Percentiles rank a stretch among this genome's conserved stretches.
These are phyloP conservation scores for Temnothorax ravouxi DNA, from an alignment of 2,888 invertebrate species.

Conservation along the genomic window DNA sequence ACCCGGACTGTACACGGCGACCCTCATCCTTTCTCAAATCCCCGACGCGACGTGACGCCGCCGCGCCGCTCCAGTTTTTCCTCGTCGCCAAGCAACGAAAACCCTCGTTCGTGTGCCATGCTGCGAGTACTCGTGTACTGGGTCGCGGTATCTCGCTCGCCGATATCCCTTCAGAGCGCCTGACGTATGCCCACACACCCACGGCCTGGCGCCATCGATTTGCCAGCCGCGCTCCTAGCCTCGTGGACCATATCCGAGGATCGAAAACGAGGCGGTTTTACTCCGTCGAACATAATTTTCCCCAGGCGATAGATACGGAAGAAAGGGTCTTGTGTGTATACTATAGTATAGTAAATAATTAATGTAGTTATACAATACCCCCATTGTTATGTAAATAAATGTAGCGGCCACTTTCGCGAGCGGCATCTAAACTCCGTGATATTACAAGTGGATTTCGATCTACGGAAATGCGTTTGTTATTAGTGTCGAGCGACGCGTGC, in stretches of 20 bases:
- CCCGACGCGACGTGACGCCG: slow-evolving; percentile 48
- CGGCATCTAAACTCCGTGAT: background rate
- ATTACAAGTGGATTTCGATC: background rate
- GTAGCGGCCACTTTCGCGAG: background rate
- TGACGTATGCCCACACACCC: slow-evolving; percentile 5
- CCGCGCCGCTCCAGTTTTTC: slow-evolving; percentile 69
- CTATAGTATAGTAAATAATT: background rate
- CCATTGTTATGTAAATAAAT: slow-evolving; percentile 10
- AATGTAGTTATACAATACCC: background rate
- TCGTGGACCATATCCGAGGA: slow-evolving; percentile 36
- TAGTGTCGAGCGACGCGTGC: too few species aligned
- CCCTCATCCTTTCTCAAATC: slow-evolving; percentile 59
- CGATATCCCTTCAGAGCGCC: slow-evolving; percentile 25
- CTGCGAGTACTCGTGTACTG: slow-evolving; percentile 16
- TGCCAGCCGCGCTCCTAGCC: slow-evolving; percentile 32
- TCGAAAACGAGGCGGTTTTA: background rate
- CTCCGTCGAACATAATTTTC: background rate
- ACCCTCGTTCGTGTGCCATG: slow-evolving; percentile 30
- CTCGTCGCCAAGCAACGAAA: slow-evolving; percentile 71
- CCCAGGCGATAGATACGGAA: background rate
- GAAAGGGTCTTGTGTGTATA: background rate
- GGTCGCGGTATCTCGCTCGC: background rate
- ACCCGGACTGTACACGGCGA: slow-evolving; percentile 64
- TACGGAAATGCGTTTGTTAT: background rate
- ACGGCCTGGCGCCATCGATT: slow-evolving; percentile 41